A percentile compares a stretch with the other conserved stretches of the same genome.
Conservation (phyloP, 2,888 invertebrate genomes). For the Dryococelus australis region DNA sequence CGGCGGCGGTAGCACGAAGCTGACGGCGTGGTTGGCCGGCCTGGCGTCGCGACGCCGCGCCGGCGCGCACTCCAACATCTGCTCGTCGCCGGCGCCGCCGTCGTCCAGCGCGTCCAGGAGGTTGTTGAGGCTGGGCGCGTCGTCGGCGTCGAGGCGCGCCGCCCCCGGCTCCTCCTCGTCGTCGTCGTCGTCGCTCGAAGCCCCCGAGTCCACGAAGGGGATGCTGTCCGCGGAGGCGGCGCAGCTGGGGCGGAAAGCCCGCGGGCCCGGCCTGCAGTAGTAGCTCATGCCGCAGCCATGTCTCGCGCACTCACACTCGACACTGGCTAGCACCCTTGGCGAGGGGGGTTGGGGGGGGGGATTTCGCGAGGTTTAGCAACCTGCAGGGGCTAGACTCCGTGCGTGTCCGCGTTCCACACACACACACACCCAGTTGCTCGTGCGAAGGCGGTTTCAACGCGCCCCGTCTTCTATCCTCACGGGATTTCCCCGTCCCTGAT, state of each 20-base stretch:
- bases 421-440: too few species aligned
- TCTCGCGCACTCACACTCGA: neutral
- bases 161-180: slow-evolving; percentile 24
- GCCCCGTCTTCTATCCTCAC: too few species aligned
- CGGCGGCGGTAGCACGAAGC: too few species aligned
- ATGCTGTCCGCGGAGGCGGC: slow-evolving; percentile 45
- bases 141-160: slow-evolving; percentile 35
- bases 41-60: too few species aligned
- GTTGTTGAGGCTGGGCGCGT: slow-evolving; percentile 43
- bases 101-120: slow-evolving; percentile 42
- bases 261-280: slow-evolving; percentile 13
- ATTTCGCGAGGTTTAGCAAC: too few species aligned
- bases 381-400: too few species aligned
- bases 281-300: neutral
- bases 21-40: too few species aligned
- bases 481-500: too few species aligned
- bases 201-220: slow-evolving; percentile 52
- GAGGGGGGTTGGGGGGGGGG: neutral
- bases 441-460: too few species aligned
- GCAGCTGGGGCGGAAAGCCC: slow-evolving; percentile 36
- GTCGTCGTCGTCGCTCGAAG: slow-evolving; percentile 39
- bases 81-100: slow-evolving; percentile 34
- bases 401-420: too few species aligned
- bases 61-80: neutral
- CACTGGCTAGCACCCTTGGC: neutral